phyloP scores from a whole-genome alignment of 2,888 invertebrate species.

The Seira ritae region DNA sequence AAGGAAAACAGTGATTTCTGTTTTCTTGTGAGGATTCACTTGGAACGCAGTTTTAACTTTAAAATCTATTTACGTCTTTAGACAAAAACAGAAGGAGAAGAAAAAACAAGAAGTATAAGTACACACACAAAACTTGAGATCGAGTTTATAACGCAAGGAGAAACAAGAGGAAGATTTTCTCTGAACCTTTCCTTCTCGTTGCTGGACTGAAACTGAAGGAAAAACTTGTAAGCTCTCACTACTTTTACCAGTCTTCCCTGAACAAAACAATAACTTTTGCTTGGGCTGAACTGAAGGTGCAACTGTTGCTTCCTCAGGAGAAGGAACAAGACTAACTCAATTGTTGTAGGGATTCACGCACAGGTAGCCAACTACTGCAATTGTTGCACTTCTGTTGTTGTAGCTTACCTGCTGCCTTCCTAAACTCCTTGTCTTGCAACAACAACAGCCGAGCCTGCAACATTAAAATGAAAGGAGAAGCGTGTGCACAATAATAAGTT shows the following conservation, averaged over 20 bases:
- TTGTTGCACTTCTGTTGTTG: neutral
- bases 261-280: neutral
- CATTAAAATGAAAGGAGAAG: neutral
- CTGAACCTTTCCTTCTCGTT: conserved; percentile 53
- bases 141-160: no score
- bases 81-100: neutral
- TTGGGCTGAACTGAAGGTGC: no score
- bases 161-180: conserved; percentile 22
- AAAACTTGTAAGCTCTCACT: conserved; percentile 36
- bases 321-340: conserved; percentile 17
- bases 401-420: conserved; percentile 42
- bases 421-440: conserved; percentile 7
- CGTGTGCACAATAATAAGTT: neutral
- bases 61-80: neutral
- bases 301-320: conserved; percentile 21
- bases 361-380: conserved; percentile 39
- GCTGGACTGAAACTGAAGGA: conserved; percentile 56
- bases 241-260: conserved; percentile 53
- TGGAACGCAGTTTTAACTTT: neutral
- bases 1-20: neutral
- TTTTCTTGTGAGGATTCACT: neutral
- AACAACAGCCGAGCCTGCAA: no score
- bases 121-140: conserved; percentile 48
- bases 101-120: neutral
- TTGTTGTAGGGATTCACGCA: conserved; percentile 48